Percentiles rank a stretch among this genome's conserved stretches.
Conservation (phyloP, 2,113 vertebrate genomes). For the Triplophysa dalaica region DNA sequence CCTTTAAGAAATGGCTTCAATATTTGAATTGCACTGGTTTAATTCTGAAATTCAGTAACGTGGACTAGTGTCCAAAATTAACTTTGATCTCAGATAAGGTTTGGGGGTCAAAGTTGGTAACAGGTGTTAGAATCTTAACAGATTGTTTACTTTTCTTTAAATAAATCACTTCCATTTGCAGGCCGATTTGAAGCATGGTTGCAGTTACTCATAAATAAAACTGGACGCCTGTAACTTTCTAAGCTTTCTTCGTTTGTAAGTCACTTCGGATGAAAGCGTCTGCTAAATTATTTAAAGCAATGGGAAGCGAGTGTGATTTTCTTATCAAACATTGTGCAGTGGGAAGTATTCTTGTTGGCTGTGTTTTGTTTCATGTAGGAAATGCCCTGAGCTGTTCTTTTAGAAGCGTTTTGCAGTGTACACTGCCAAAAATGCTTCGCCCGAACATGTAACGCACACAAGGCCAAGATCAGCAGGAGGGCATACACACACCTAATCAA, state of each 20-base stretch:
- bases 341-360: not conserved
- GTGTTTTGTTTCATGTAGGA: conserved; percentile 36
- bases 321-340: not conserved
- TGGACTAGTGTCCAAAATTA: not conserved
- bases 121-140: too few relatives aligned
- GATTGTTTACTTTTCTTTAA: too few relatives aligned
- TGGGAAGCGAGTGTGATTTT: not conserved
- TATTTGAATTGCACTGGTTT: not conserved
- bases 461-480: conserved; percentile 38
- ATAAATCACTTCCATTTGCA: too few relatives aligned
- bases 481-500: conserved; percentile 46
- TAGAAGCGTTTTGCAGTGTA: conserved; percentile 32
- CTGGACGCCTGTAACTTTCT: not conserved
- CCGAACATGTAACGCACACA: conserved; percentile 5
- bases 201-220: not conserved
- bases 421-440: conserved; percentile 31
- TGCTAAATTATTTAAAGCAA: not conserved
- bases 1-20: not conserved
- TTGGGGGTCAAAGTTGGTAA: too few relatives aligned
- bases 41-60: not conserved
- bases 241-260: not conserved
- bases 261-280: not conserved
- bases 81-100: too few relatives aligned
- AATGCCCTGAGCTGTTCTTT: conserved; percentile 36
- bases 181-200: too few relatives aligned